Percentiles rank a stretch among this genome's conserved stretches.
These are phyloP conservation scores for Heptranchias perlo DNA, from an alignment of 2,113 vertebrate genomes.

Conservation along the genomic window DNA sequence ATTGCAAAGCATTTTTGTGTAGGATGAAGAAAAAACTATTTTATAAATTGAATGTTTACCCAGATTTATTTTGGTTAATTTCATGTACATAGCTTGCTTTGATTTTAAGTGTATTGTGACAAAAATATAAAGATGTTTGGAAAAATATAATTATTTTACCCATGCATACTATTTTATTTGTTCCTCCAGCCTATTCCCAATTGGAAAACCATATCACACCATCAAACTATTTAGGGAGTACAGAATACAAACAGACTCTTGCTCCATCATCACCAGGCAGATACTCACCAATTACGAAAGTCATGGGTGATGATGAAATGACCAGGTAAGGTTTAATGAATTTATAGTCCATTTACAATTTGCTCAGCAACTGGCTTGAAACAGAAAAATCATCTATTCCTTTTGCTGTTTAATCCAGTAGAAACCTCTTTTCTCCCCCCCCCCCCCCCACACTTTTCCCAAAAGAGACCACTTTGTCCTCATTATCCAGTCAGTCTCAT, in stretches of 20 bases:
- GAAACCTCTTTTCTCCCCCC: background rate
- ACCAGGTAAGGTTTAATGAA: slow-evolving; percentile 64
- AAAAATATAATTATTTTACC: background rate
- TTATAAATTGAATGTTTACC: background rate
- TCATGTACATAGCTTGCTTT: background rate
- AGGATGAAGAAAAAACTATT: background rate
- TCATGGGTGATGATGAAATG: slow-evolving; percentile 80
- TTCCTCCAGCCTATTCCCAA: slow-evolving; percentile 73
- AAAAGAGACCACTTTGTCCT: background rate
- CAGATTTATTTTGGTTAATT: background rate
- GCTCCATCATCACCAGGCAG: slow-evolving; percentile 70
- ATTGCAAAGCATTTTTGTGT: background rate
- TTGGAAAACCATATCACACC: slow-evolving; percentile 86
- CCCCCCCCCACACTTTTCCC: too few relatives aligned
- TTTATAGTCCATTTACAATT: background rate
- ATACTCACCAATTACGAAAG: slow-evolving; percentile 81
- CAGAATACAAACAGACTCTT: slow-evolving; percentile 53
- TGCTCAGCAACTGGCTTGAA: background rate
- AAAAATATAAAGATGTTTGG: background rate
- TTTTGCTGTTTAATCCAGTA: background rate
- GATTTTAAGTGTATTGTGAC: background rate
- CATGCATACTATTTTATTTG: slow-evolving; percentile 24
- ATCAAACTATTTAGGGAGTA: slow-evolving; percentile 63
- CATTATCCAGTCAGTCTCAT: background rate
- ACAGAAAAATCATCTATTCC: background rate